Base-by-base conservation (phyloP, 2,797 vertebrate genomes). In the Tamandua tetradactyla region DNA sequence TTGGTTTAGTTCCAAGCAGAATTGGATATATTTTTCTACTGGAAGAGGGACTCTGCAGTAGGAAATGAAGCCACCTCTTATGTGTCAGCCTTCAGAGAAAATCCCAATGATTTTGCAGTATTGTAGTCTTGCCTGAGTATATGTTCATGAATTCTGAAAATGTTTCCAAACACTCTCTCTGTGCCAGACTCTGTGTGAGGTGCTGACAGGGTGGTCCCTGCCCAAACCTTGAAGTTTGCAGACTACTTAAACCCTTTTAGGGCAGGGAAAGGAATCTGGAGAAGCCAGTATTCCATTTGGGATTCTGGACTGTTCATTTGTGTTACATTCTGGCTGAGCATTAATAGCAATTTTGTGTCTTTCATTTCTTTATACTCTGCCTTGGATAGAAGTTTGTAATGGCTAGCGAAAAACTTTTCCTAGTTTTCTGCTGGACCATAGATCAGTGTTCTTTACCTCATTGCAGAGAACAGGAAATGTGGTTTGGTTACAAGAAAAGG, bases 401-500 rank as follows among this genome's bases (percentile, higher is more conserved):
- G n/a, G 47, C 82, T 57, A 11, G 13, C 49, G 35, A 91, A 94
- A 86, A 89, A 17, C 44, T 78, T 80, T 86, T 82, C 44, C 85
- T 93, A 72, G 35, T 62, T 85, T 92, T 82, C 82, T 87, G 59
- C 62, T 74, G 55, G 52, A 52, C 49, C 57, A 44, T 9, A 68
- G 44, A 69, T 59, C 84, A 3, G 30, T 89, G 22, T 84, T 83
- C 71, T 95, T 80, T 75, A 47, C 52, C 47, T 93, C 35, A 71
- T 84, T 85, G 86, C 68, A 87, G 42, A 62, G 75, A 76, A 87
- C 84, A 90, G 62, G 82, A 91, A 95, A 49, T 68, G 13, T 30
- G 55, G 7, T 92, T 71, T 30, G 55, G 7, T 92, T 71, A 71
- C 9, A 62, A 23, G 37, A 93, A 15, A 59, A 94, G 75, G 62